Base-by-base conservation (phyloP, 2,113 vertebrate genomes). In the Archocentrus centrarchus region DNA sequence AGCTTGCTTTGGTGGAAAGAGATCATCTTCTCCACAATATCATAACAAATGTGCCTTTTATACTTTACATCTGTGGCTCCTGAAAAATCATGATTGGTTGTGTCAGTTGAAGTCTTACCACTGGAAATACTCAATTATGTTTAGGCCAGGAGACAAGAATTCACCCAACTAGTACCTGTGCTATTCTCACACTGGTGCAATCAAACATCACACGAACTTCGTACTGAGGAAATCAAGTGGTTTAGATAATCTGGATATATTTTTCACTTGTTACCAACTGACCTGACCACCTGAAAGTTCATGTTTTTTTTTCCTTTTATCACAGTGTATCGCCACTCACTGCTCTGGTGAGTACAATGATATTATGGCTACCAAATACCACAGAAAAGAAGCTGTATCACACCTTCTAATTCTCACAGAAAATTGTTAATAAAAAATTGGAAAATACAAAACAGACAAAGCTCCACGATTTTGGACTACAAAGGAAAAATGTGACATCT, bases 351-450 rank as follows among this genome's bases (percentile, higher is more conserved):
- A 73, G 17, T 20, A 53, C 17, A 20, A 17, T 73, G 44, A 32
- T 70, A 70, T 70, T 50, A 70, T 44, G 50, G 44, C 15, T 30
- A 50, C 15, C 66, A 70, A 14, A 50, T 17, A 50, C 47, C 6
- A 17, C 14, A 50, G 17, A 50, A 50, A 50, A 47, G 27, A 73
- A 73, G 17, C 17, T 13, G 66, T 53, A 53, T 55, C 47, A 55
- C 32, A 55, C 27, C 17, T 60, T 60, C 30, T 2, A 10, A 55
- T 63, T 22, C 13, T 22, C 44, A 11, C 22, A 55, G 30, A 39
- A 55, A 79, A 64, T n/a, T 41, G 75, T 77, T 59, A 41, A 44
- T 59, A 60, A 60, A 11, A 11, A n/a, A 79, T 62, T 30, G 37
- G 20, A 22, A 62, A 78, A 30, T 0, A 14, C 17, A n/a, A 77